Base-by-base conservation (phyloP, 2,113 vertebrate species). In the Saccopteryx bilineata region DNA sequence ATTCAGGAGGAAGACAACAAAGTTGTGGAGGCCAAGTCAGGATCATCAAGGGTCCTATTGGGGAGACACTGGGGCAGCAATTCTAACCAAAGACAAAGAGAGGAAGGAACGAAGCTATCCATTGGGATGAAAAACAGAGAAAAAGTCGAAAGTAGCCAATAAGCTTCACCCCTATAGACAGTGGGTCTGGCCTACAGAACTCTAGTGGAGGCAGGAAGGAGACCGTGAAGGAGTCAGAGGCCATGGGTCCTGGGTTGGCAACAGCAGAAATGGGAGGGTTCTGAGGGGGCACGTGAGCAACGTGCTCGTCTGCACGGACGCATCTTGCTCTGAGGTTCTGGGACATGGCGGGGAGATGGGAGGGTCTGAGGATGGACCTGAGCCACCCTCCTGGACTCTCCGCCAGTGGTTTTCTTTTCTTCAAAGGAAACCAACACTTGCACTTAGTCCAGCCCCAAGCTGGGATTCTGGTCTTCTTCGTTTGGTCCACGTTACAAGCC, bases 271-370 rank as follows among this genome's bases (percentile, higher is more conserved):
- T 5, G 60, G 65, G 31, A 89, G 26, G 33, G 11, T 50, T 50
- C 17, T 72, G 60, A 48, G 18, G 0, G 0, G 4, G n/a, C 17
- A 1, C 13, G 5, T 28, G 2, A 68, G 2, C 61, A 39, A 9
- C 0, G 23, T 3, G 5, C 15, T 31, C 68, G 21, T 61, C 75
- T 87, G n/a, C 39, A 66, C 21, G 13, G 46, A 4, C 28, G 14
- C 14, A 24, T 86, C 56, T 7, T 78, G 5, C 7, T 50, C 3
- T 39, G 8, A 24, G 3, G 6, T 46, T 52, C 39, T 14, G 46
- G 72, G 71, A 48, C 21, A 23, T 4, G 21, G 17, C 82, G 19
- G 23, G 23, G 14, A 66, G 31, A 10, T 2, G 2, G 46, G 26
- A 52, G 14, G 1, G 31, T 23, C 15, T 79, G 19, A 4, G 1